Conservation (phyloP, 2,888 invertebrate species). For the Zootermopsis nevadensis region DNA sequence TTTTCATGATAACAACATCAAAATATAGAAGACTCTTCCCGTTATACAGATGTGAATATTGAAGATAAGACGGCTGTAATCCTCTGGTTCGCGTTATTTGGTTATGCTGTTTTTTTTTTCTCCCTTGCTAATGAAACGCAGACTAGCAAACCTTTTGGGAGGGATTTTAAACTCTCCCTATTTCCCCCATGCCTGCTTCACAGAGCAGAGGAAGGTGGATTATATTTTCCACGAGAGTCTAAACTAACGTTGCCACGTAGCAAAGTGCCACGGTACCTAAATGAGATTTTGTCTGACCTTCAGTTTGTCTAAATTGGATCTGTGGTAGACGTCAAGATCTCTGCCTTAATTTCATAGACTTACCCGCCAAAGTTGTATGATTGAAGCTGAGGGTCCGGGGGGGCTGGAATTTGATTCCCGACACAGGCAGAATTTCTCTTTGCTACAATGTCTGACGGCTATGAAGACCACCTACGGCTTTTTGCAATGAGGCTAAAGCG, state of each 20-base stretch:
- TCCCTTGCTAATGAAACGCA: not conserved
- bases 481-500: no score
- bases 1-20: not conserved
- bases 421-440: no score
- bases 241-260: not conserved
- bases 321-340: not conserved
- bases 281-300: not conserved
- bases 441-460: no score
- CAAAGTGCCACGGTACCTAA: not conserved
- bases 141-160: not conserved
- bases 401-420: no score
- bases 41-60: not conserved
- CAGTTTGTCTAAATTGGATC: not conserved
- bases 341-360: not conserved
- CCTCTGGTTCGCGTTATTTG: not conserved
- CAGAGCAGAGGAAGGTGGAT: not conserved
- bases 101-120: not conserved
- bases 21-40: not conserved
- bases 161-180: not conserved
- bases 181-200: not conserved
- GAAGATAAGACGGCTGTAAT: not conserved
- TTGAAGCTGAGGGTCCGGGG: no score
- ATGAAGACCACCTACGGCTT: no score
- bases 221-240: not conserved
- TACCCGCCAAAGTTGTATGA: no score